phyloP scores from a whole-genome alignment of 2,797 vertebrate genomes.

The Thunnus albacares region DNA sequence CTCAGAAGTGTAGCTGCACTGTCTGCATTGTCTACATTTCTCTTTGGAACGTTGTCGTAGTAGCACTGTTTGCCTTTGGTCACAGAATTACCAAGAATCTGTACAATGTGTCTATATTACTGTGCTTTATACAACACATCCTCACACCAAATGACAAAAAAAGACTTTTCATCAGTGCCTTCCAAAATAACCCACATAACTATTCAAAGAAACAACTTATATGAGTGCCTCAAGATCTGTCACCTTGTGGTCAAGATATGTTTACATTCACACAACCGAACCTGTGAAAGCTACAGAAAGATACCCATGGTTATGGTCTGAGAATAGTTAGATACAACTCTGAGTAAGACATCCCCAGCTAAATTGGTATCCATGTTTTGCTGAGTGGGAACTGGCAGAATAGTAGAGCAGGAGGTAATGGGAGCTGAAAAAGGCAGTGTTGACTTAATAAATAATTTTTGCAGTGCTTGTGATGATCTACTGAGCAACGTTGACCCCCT shows the following conservation, averaged over 20 bases:
- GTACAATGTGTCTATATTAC: neutral
- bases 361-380: slow-evolving; percentile 51
- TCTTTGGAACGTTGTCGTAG: neutral
- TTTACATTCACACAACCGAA: neutral
- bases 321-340: slow-evolving; percentile 12
- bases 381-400: slow-evolving; percentile 28
- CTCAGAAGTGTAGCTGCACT: neutral
- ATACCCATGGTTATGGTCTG: slow-evolving; percentile 7
- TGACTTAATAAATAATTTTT: slow-evolving; percentile 75
- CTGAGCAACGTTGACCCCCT: slow-evolving; percentile 66
- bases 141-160: neutral
- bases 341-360: slow-evolving; percentile 34
- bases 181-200: neutral
- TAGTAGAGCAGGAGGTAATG: slow-evolving; percentile 47
- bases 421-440: slow-evolving; percentile 47
- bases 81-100: neutral
- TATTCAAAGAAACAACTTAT: slow-evolving; percentile 16
- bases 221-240: neutral
- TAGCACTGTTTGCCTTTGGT: neutral
- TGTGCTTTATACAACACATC: neutral
- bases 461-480: slow-evolving; percentile 61
- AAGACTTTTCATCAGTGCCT: neutral
- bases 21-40: neutral
- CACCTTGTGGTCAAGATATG: neutral
- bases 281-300: neutral